Evolutionary conservation across 2,888 invertebrate species (phyloP).

Genomic region (Agrochola macilenta): DNA sequence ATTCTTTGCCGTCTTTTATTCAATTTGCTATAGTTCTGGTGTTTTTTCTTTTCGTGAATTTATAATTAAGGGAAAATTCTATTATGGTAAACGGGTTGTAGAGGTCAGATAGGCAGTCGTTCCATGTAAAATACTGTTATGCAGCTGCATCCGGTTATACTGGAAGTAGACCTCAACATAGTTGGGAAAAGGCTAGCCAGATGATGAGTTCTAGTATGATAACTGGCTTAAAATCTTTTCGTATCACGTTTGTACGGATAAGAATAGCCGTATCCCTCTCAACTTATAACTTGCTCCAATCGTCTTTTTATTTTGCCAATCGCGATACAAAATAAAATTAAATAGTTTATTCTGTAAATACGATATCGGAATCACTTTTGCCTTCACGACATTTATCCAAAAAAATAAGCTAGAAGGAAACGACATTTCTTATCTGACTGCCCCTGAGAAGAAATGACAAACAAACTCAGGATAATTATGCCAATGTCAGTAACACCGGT

Average conservation of each 20-base stretch:
- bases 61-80: neutral
- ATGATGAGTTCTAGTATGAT: neutral
- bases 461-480: neutral
- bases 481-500: neutral
- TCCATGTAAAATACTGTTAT: no score
- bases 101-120: no score
- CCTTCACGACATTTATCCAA: no score
- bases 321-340: no score
- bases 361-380: no score
- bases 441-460: neutral
- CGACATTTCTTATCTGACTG: neutral
- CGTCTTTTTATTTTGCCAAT: no score
- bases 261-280: neutral
- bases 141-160: no score
- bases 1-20: constrained; percentile 46
- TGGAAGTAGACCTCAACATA: no score
- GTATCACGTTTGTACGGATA: neutral
- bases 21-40: constrained; percentile 30
- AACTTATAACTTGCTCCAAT: no score
- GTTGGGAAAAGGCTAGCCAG: no score
- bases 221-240: neutral
- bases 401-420: neutral
- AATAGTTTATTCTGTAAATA: no score
- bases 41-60: constrained; percentile 4
- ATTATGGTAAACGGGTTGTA: no score